phyloP scores from a whole-genome alignment of 2,113 vertebrate species.

The Smithornis capensis region DNA sequence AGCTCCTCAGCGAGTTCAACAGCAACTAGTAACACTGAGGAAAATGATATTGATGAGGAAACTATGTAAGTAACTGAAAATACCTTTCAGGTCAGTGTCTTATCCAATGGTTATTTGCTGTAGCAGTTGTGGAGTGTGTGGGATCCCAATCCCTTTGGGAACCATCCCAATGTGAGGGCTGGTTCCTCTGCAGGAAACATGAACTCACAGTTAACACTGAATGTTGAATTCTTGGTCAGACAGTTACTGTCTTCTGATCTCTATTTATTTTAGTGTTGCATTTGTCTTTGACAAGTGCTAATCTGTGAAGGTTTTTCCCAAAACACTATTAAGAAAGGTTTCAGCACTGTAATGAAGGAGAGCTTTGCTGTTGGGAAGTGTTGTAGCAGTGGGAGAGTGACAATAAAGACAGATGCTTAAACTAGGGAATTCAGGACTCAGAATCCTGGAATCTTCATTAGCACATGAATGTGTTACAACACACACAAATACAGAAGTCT shows the following conservation, averaged over 20 bases:
- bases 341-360: background rate
- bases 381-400: background rate
- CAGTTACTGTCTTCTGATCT: background rate
- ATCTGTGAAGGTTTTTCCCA: conserved; percentile 7
- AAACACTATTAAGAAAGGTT: background rate
- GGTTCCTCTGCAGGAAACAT: background rate
- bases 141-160: background rate
- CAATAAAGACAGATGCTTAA: background rate
- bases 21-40: conserved; percentile 97
- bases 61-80: conserved; percentile 85
- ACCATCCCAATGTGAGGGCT: background rate
- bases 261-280: background rate
- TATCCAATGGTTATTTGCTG: background rate
- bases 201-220: background rate
- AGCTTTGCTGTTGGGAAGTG: conserved; percentile 1
- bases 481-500: background rate
- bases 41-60: conserved; percentile 98
- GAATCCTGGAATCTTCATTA: background rate
- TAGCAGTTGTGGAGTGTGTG: background rate
- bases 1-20: conserved; percentile 97
- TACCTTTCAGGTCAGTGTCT: background rate
- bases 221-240: background rate
- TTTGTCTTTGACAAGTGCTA: conserved; percentile 21
- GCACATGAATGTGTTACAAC: background rate
- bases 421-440: background rate